Evolutionary conservation across 1,140 invertebrate genomes (phyloP), one percentile per base, ranked within the genome.

Genomic region (Sipha flava): DNA sequence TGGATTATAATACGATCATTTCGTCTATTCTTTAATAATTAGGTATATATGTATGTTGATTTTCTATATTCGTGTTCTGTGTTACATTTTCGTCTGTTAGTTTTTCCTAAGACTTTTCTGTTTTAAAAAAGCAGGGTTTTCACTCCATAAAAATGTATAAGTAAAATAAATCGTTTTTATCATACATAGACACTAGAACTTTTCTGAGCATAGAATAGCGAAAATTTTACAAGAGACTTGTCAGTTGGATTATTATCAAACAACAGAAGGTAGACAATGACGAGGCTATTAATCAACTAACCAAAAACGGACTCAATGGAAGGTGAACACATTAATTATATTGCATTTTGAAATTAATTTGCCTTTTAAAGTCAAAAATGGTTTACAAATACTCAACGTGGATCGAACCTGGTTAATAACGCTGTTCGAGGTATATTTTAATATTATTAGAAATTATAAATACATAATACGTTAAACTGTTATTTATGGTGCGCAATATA

Each of bases 211-310:
- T 59, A 1, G 21, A 18, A 4, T 23, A 16, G 40, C 16, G 68
- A 18, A 31, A 72, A 49, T 52, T n/a, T n/a, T n/a, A 3, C 70
- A 73, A 3, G 29, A 43, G 43, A 52, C 23, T 47, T 21, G 34
- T 66, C 70, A n/a, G 45, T 10, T n/a, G 45, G 47, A 73, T 73
- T 73, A 34, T 54, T 73, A 73, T 54, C 54, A 73, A 54, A 73
- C 47, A 52, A 52, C 70, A 47, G 29, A 31, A 49, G 70, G 43
- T 73, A 73, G 45, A 73, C 47, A 73, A 73, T 54, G 70, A 37
- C 70, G 70, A 73, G 12, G 29, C 70, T 54, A 73, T 73, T 73
- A 73, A 73, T 73, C 70, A 73, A 73, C 47, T 73, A 73, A 73
- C 70, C 47, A 52, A 54, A 73, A 54, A 73, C 70, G n/a, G 70